A percentile compares a stretch with the other conserved stretches of the same genome.
These are phyloP conservation scores for Exocentrus adspersus DNA, from an alignment of 2,888 invertebrate genomes.

Conservation along the genomic window DNA sequence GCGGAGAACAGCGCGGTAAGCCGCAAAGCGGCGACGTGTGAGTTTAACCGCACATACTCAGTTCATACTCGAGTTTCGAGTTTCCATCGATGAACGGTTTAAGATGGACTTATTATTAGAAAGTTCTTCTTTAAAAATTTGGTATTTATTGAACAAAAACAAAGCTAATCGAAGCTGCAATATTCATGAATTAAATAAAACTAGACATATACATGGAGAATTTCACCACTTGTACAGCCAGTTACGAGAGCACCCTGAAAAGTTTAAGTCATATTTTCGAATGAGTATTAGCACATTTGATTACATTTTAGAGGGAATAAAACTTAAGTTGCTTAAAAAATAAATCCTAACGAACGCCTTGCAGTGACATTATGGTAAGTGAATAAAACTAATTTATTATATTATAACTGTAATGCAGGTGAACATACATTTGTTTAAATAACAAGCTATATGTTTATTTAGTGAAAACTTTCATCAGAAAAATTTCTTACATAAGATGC, in stretches of 20 bases:
- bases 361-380: constrained; percentile 2
- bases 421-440: too few species aligned
- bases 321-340: neutral
- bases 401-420: neutral
- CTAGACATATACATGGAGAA: neutral
- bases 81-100: too few species aligned
- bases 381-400: neutral
- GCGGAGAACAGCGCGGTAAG: too few species aligned
- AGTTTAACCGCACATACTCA: too few species aligned
- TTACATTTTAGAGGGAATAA: constrained; percentile 2
- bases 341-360: neutral
- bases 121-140: neutral
- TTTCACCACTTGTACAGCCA: neutral
- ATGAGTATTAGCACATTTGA: neutral
- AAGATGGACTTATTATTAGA: neutral
- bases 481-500: neutral
- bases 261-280: neutral
- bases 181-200: neutral
- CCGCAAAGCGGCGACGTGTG: too few species aligned
- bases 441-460: too few species aligned
- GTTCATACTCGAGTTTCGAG: too few species aligned
- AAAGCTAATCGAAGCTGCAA: neutral
- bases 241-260: neutral
- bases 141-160: neutral
- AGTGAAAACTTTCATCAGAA: neutral